Percentiles rank a stretch among this genome's conserved stretches.
phyloP scores from a whole-genome alignment of 2,797 vertebrate genomes.

The Glossophaga mutica region DNA sequence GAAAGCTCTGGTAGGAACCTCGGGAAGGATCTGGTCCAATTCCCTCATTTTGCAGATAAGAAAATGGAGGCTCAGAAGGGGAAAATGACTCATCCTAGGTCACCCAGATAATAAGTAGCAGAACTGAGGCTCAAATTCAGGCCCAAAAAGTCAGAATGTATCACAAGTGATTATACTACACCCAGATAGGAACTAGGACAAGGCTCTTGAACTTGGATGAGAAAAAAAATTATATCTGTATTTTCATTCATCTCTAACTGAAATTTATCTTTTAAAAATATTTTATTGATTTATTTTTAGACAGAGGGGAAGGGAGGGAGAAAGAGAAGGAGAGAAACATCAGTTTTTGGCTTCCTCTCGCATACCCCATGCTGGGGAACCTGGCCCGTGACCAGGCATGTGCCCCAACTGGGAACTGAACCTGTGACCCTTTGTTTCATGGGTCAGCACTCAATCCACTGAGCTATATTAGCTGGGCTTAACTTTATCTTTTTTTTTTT shows the following conservation, averaged over 20 bases:
- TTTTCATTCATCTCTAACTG: conserved; percentile 17
- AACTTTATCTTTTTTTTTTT: too few species aligned
- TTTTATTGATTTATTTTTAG: too few species aligned
- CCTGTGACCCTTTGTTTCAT: too few species aligned
- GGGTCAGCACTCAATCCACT: too few species aligned
- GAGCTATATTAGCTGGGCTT: too few species aligned
- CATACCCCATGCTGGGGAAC: too few species aligned
- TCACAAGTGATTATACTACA: neutral
- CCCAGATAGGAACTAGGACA: neutral
- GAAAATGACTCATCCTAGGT: neutral
- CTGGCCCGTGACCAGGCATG: too few species aligned
- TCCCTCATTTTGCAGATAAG: neutral
- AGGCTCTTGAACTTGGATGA: neutral
- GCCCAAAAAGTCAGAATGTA: neutral
- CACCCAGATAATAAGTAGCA: neutral
- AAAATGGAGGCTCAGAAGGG: neutral
- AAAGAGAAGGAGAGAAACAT: too few species aligned
- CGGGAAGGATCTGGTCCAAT: neutral
- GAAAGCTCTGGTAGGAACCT: neutral
- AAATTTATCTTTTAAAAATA: conserved; percentile 14
- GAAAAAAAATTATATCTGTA: neutral
- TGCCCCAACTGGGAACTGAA: too few species aligned
- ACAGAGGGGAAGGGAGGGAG: too few species aligned
- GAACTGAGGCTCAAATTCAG: neutral
- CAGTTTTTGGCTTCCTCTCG: too few species aligned